Evolutionary conservation across 1,140 invertebrate species (phyloP), one percentile per base, ranked within the genome.

Genomic region (Drosophila subpulchrella): DNA sequence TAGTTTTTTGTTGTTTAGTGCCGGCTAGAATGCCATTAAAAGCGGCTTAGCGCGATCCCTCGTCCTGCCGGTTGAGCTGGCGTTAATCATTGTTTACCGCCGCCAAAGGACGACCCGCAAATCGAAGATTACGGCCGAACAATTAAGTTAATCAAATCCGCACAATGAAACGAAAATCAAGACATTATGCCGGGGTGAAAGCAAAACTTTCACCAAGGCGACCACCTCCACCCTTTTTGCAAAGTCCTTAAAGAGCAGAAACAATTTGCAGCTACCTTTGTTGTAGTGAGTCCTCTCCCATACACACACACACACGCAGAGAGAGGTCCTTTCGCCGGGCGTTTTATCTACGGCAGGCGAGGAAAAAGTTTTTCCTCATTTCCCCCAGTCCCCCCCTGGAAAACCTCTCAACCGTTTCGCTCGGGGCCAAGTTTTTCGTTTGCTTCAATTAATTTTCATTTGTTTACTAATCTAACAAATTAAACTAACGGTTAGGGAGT

Each of bases 401-500:
- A 38, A 53, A 30, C 51, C 53, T 32, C 71, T 56, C 51, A 50
- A 71, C 55, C 34, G 38, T 55, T 48, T 48, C 51, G 84, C 85
- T 70, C 58, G 68, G 59, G 85, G 84, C 88, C 79, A 89, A 89
- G 85, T 89, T 89, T 88, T 88, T 90, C 85, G 84, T 89, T 90
- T 89, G 85, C 84, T 89, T 89, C 84, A 89, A 89, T 89, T 89
- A 89, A 89, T 89, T 89, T 89, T 84, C 84, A 89, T 89, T 89
- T 89, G 84, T 89, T 89, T 89, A 84, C 85, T 89, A 89, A 89
- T 89, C 84, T 89, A 89, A 89, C 84, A 89, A 89, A 89, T 89
- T 89, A 89, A 89, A 89, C 84, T 89, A 89, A 89, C 85, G 84
- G 84, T 84, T 86, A 55, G 81, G 68, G 55, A 74, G 24, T 41